Base-by-base conservation (phyloP, 2,888 invertebrate genomes). In the Blastobasis lacticolella region DNA sequence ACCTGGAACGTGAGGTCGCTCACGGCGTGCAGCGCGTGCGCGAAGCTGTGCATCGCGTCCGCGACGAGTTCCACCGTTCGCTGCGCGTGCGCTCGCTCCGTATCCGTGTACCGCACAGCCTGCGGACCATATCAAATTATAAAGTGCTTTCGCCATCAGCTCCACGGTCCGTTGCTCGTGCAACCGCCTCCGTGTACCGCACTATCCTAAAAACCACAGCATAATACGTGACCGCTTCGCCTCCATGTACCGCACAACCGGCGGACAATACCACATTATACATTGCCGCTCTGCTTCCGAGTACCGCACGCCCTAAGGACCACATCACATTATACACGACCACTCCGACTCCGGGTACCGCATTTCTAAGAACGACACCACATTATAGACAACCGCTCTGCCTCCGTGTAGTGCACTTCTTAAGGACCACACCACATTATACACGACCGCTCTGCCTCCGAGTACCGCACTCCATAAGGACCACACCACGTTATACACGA, bases 1-100 rank as follows among this genome's bases (percentile, higher is more conserved):
- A 80, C 64, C 45, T 68, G 62, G 49, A 78, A 67, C 75, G 93
- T 93, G 48, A 97, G 90, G 73, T 98, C 97, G 66, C 97, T 97
- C 47, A 96, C 87, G 1, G 94, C 93, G 72, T 98, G 98, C 77
- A 94, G 95, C 1, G 95, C 94, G 71, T 98, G 98, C 3, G 96
- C 92, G 63, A 97, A 88, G 60, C 92, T 94, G 74, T 98, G 98
- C 69, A 97, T 88, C 37, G 94, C 90, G 73, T 95, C 94, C 0
- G 94, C 93, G 0, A 95, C 93, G 50, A 93, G 88, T 67, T 94
- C 93, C 57, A 93, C 92, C 44, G 92, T 82, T 9, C 91, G 90
- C 73, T 95, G 95, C 4, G 87, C 82, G 46, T 87, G 81, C 5
- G 81, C 78, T 0, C 81, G 81, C 49, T 89, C 84, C 54, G 85